Evolutionary conservation across 1,140 invertebrate species (phyloP).

Genomic region (Hycleus phaleratus): DNA sequence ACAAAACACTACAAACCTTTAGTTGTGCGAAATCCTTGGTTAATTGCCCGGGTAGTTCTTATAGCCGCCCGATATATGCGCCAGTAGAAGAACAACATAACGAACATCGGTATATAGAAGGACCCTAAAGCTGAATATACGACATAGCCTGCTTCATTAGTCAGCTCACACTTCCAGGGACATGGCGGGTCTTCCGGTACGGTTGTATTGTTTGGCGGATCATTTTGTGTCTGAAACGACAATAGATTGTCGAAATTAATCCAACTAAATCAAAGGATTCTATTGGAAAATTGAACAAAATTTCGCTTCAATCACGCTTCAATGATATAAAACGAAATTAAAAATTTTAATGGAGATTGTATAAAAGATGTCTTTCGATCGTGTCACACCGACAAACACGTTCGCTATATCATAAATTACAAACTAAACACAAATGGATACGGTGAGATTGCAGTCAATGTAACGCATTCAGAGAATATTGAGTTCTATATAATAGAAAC

Average conservation of each 20-base stretch:
- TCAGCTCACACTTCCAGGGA: slow-evolving; percentile 81
- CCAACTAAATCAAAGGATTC: too few relatives aligned
- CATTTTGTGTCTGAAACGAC: slow-evolving; percentile 1
- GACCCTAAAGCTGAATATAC: slow-evolving; percentile 87
- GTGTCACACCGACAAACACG: too few relatives aligned
- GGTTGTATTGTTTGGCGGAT: neutral
- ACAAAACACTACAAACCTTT: slow-evolving; percentile 50
- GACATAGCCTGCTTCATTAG: slow-evolving; percentile 77
- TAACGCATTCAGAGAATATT: too few relatives aligned
- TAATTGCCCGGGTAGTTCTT: slow-evolving; percentile 81
- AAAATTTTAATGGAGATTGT: neutral
- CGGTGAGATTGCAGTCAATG: too few relatives aligned
- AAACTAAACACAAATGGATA: too few relatives aligned
- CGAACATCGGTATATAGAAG: slow-evolving; percentile 92
- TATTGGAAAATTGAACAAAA: too few relatives aligned
- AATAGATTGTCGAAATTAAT: too few relatives aligned
- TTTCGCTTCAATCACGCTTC: too few relatives aligned
- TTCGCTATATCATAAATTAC: too few relatives aligned
- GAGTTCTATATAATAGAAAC: too few relatives aligned
- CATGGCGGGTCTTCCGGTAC: slow-evolving; percentile 49
- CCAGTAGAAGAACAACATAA: slow-evolving; percentile 96
- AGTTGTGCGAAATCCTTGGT: slow-evolving; percentile 87
- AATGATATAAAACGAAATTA: neutral
- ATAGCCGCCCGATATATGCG: slow-evolving; percentile 89
- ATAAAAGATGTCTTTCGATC: too few relatives aligned